Conservation (phyloP, 2,888 invertebrate genomes). For the Pimpla rufipes region DNA sequence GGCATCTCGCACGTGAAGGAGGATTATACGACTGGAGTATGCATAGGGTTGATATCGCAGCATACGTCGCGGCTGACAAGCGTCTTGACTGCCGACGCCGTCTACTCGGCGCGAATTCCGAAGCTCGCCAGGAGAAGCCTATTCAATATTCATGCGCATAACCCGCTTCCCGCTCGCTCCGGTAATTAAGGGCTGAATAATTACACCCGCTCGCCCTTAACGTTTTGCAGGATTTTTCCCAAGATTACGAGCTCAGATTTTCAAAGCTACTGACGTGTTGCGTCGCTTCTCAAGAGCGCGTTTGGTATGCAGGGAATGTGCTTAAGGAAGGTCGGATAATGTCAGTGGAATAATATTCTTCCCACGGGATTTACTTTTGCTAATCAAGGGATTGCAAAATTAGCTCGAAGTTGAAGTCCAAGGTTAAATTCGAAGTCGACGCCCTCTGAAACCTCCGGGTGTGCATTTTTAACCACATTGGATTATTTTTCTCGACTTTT, state of each 20-base stretch:
- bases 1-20: neutral
- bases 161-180: neutral
- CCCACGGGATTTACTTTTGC: neutral
- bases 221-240: neutral
- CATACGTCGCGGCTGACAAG: neutral
- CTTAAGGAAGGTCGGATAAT: neutral
- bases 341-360: neutral
- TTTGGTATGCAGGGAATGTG: neutral
- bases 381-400: neutral
- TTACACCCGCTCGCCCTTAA: neutral
- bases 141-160: conserved; percentile 35
- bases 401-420: too few relatives aligned
- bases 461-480: too few relatives aligned
- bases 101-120: conserved; percentile 18
- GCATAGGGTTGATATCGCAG: conserved; percentile 10
- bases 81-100: conserved; percentile 4
- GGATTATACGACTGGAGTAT: conserved; percentile 13
- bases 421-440: too few relatives aligned
- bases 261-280: neutral
- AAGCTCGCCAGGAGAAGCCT: neutral
- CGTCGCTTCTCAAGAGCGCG: neutral
- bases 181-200: conserved; percentile 10
- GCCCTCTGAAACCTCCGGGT: too few relatives aligned
- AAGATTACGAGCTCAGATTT: neutral
- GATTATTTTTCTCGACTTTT: too few relatives aligned